phyloP scores from a whole-genome alignment of 2,888 invertebrate species.

The Epsilonema sp. region DNA sequence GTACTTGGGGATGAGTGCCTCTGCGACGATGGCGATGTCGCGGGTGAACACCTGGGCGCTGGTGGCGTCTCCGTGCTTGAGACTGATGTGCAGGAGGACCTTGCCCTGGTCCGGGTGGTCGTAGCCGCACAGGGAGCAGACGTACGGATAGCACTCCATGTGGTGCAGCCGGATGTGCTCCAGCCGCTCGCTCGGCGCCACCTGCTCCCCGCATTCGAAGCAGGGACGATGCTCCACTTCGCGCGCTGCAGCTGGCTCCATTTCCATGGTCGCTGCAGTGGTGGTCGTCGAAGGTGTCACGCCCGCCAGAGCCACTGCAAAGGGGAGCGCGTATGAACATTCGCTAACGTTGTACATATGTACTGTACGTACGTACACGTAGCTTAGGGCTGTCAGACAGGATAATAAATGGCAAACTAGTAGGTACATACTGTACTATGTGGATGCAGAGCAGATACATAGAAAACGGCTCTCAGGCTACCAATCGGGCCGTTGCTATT shows the following conservation, averaged over 20 bases:
- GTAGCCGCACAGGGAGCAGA: constrained; percentile 12
- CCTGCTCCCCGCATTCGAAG: constrained; percentile 13
- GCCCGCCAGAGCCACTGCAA: background rate
- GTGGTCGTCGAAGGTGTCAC: constrained; percentile 1
- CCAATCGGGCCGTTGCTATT: too few species aligned
- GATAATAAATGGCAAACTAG: too few species aligned
- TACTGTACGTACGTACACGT: too few species aligned
- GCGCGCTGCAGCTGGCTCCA: background rate
- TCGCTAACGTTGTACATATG: too few species aligned
- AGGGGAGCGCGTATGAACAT: too few species aligned
- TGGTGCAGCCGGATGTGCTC: constrained; percentile 11
- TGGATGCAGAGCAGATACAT: too few species aligned
- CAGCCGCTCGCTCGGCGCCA: constrained; percentile 8
- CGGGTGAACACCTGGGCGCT: constrained; percentile 5
- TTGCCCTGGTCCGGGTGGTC: background rate
- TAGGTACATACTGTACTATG: too few species aligned
- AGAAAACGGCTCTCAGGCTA: too few species aligned
- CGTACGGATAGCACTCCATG: constrained; percentile 5
- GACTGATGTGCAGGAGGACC: constrained; percentile 9
- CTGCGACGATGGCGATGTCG: background rate
- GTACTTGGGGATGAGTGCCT: background rate
- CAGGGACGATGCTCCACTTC: constrained; percentile 6
- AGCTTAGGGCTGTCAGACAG: too few species aligned
- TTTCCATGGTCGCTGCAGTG: too few species aligned
- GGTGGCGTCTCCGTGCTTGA: constrained; percentile 10